Base-by-base conservation (phyloP, 2,797 vertebrate genomes). In the Chrosomus eos region DNA sequence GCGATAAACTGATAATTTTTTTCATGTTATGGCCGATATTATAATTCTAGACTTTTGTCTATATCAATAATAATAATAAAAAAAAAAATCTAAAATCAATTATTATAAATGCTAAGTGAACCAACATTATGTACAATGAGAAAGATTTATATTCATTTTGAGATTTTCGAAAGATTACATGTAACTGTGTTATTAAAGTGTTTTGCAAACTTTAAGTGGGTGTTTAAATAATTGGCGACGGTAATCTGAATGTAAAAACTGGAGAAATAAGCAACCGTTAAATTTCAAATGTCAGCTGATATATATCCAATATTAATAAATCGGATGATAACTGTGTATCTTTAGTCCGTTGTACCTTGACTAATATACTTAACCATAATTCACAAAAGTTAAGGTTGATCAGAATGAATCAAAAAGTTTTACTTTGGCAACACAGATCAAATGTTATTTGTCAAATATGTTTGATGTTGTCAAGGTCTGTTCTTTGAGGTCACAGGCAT, bases 401-500 rank as follows among this genome's bases (percentile, higher is more conserved):
- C 14, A 19, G n/a, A 23, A 64, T 64, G 5, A 66, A 66, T 26
- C 11, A 21, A 2, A 58, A 74, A 5, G 38, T 33, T 31, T 16
- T 7, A 45, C 31, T 1, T 26, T 19, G 38, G 8, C 40, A 38
- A 14, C 28, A 38, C 9, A 40, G 33, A 43, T 67, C 48, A n/a
- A 19, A 10, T 13, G 8, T 18, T 67, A 45, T 28, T 43, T 31
- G 26, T 51, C 38, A 64, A 73, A 33, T 51, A 4, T 73, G 40
- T 40, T 62, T 74, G 23, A 76, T 75, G 19, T 40, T 72, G 70
- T 82, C 71, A 80, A 75, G 43, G 71, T 78, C 68, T 43, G 19
- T 67, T 73, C n/a, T 77, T 68, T 76, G 71, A 82, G 84, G 84
- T 82, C 73, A 66, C 75, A 28, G 51, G 77, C 36, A 48, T 60